Percentiles rank a stretch among this genome's conserved stretches.
Conservation (phyloP, 2,888 invertebrate species). For the Euplexia lucipara region DNA sequence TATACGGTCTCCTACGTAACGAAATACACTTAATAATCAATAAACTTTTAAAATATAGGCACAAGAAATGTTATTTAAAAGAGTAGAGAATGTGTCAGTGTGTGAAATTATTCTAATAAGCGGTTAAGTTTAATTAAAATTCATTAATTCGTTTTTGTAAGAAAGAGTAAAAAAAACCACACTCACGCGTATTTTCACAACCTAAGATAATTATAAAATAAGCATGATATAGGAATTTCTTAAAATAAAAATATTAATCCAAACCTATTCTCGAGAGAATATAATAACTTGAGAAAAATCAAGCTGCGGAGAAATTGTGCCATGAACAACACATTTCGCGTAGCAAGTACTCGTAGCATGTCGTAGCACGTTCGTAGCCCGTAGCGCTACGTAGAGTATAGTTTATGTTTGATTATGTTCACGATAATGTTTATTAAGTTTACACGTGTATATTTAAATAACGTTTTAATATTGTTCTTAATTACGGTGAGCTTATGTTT, state of each 20-base stretch:
- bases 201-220: too few relatives aligned
- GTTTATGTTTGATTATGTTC: conserved; percentile 32
- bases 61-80: too few relatives aligned
- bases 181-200: too few relatives aligned
- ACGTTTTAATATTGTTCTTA: neutral
- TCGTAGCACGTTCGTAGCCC: conserved; percentile 49
- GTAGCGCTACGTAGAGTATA: conserved; percentile 44
- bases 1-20: neutral
- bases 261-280: conserved; percentile 5
- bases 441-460: conserved; percentile 22
- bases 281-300: conserved; percentile 39
- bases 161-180: too few relatives aligned
- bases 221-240: too few relatives aligned
- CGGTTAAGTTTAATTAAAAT: too few relatives aligned
- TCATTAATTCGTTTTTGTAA: too few relatives aligned
- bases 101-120: too few relatives aligned
- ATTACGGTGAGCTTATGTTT: neutral
- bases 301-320: conserved; percentile 29
- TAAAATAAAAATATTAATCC: conserved; percentile 5
- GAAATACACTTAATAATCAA: neutral
- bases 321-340: conserved; percentile 35
- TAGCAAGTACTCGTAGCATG: conserved; percentile 41
- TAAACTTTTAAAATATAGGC: too few relatives aligned
- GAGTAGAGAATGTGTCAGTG: too few relatives aligned
- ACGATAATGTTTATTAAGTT: conserved; percentile 26